phyloP scores from a whole-genome alignment of 1,140 invertebrate species.

The Helicoverpa zea region DNA sequence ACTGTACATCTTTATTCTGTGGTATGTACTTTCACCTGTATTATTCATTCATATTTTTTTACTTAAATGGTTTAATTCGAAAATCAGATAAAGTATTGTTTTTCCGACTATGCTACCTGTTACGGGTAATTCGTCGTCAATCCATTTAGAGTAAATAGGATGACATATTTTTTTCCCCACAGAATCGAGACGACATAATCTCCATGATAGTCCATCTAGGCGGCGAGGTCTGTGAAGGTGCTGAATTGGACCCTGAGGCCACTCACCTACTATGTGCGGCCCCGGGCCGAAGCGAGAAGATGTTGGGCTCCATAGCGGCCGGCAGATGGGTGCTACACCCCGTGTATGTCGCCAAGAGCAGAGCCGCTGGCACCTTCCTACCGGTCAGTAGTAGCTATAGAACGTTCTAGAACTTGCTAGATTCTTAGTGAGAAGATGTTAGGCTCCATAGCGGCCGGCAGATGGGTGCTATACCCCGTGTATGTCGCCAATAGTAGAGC shows the following conservation, averaged over 20 bases:
- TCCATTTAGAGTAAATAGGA: too few species aligned
- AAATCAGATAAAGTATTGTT: too few species aligned
- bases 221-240: constrained; percentile 88
- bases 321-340: constrained; percentile 96
- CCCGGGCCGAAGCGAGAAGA: constrained; percentile 94
- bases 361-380: constrained; percentile 79
- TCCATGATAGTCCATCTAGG: constrained; percentile 89
- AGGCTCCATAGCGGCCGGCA: constrained; percentile 93
- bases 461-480: constrained; percentile 94
- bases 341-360: constrained; percentile 91
- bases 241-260: constrained; percentile 89
- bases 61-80: too few species aligned
- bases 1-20: too few species aligned
- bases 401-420: too few species aligned
- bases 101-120: too few species aligned
- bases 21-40: too few species aligned
- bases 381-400: too few species aligned
- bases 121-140: too few species aligned
- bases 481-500: constrained; percentile 91
- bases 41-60: too few species aligned
- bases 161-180: too few species aligned
- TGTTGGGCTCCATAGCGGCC: constrained; percentile 93
- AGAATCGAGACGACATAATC: constrained; percentile 82
- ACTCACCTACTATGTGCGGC: constrained; percentile 93
- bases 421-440: constrained; percentile 93